phyloP scores from a whole-genome alignment of 2,888 invertebrate genomes.

The Meiosimyza decipiens region DNA sequence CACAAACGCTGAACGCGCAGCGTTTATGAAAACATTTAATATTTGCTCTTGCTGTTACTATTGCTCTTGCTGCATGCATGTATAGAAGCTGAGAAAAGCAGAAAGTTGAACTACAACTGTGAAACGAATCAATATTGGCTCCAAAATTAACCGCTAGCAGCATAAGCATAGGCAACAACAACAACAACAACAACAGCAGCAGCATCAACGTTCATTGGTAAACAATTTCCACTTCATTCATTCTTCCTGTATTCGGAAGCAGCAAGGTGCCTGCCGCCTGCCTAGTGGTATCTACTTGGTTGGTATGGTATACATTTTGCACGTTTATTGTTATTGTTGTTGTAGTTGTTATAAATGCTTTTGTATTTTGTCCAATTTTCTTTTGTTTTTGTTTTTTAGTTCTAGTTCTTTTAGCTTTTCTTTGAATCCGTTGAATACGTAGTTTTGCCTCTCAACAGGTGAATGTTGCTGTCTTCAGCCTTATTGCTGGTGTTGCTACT shows the following conservation, averaged over 20 bases:
- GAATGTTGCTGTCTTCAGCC: constrained; percentile 30
- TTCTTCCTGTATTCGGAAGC: constrained; percentile 18
- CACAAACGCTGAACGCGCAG: not conserved
- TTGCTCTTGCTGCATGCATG: too few relatives aligned
- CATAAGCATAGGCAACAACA: not conserved
- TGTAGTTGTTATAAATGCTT: too few relatives aligned
- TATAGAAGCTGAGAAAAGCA: not conserved
- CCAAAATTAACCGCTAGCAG: constrained; percentile 28
- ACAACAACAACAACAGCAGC: too few relatives aligned
- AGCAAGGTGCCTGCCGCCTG: not conserved
- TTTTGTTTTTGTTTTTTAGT: too few relatives aligned
- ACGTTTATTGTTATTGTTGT: not conserved
- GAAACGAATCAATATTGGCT: constrained; percentile 26
- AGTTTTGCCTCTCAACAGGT: constrained; percentile 22
- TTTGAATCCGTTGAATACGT: too few relatives aligned
- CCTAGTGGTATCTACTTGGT: too few relatives aligned
- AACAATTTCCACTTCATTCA: constrained; percentile 35
- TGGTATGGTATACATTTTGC: constrained; percentile 10
- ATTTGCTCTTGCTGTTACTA: not conserved
- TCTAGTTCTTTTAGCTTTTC: too few relatives aligned
- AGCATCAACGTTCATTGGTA: too few relatives aligned
- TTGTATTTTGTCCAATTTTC: too few relatives aligned
- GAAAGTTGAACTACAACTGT: not conserved
- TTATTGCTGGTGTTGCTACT: not conserved
- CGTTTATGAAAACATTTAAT: constrained; percentile 14